These are phyloP conservation scores for Hoplias malabaricus DNA, from an alignment of 2,113 vertebrate genomes.

Conservation along the genomic window DNA sequence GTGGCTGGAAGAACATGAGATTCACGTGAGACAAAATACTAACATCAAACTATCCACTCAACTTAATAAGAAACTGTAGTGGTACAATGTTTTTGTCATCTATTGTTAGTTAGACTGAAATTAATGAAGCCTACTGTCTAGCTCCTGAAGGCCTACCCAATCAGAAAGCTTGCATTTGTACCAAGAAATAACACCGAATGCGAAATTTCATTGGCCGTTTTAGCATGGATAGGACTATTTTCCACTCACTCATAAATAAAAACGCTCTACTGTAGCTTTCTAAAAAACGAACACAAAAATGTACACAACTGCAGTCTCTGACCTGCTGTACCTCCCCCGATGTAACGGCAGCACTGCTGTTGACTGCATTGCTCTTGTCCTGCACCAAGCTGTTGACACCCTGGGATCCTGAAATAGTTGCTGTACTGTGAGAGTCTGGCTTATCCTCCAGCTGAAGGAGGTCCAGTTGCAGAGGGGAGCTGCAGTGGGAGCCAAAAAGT, in stretches of 20 bases:
- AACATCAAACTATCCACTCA: too few relatives aligned
- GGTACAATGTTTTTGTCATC: too few relatives aligned
- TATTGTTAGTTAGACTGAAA: too few relatives aligned
- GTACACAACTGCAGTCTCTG: conserved; percentile 42
- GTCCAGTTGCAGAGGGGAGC: conserved; percentile 91
- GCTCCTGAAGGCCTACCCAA: too few relatives aligned
- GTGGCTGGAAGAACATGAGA: conserved; percentile 53
- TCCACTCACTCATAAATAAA: too few relatives aligned
- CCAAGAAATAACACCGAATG: too few relatives aligned
- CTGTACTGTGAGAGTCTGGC: conserved; percentile 71
- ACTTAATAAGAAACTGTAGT: too few relatives aligned
- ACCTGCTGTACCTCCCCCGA: conserved; percentile 67
- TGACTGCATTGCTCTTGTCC: conserved; percentile 50
- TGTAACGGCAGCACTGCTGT: conserved; percentile 48
- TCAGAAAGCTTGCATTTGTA: too few relatives aligned
- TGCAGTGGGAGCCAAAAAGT: conserved; percentile 88
- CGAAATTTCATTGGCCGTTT: too few relatives aligned
- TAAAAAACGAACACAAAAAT: neutral
- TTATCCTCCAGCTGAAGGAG: conserved; percentile 90
- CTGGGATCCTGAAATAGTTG: conserved; percentile 3
- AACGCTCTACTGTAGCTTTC: neutral
- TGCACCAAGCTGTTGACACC: conserved; percentile 34
- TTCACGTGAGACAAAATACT: too few relatives aligned
- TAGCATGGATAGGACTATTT: too few relatives aligned
- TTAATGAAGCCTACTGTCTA: too few relatives aligned